These are phyloP conservation scores for Atethmia centrago DNA, from an alignment of 2,888 invertebrate species.

Conservation along the genomic window DNA sequence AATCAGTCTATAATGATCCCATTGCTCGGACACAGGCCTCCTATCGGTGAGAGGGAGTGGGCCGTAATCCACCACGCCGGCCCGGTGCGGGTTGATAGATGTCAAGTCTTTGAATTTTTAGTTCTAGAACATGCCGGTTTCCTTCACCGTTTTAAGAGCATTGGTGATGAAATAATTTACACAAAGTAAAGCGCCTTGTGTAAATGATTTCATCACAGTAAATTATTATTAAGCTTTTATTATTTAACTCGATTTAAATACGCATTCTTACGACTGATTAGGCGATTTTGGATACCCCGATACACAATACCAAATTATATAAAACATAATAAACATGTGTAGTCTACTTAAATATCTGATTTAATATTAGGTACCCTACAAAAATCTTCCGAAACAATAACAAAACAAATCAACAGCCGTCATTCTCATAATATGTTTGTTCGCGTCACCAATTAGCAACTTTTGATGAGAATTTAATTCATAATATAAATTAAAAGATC, in stretches of 20 bases:
- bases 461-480: slow-evolving; percentile 65
- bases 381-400: background rate
- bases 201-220: no score
- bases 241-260: background rate
- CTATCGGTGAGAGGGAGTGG: no score
- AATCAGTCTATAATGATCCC: no score
- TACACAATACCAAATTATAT: background rate
- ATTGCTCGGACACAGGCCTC: no score
- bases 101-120: no score
- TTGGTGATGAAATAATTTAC: no score
- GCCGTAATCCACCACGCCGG: no score
- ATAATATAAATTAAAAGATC: slow-evolving; percentile 34
- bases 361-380: background rate
- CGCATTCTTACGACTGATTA: background rate
- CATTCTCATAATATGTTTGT: slow-evolving; percentile 44
- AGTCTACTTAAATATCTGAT: background rate
- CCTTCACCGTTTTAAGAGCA: no score
- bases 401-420: background rate
- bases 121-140: no score
- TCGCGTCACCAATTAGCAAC: slow-evolving; percentile 50
- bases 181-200: no score
- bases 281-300: background rate
- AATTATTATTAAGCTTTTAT: no score
- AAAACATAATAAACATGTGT: background rate
- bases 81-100: no score